Percentiles rank a stretch among this genome's conserved stretches.
phyloP scores from a whole-genome alignment of 2,113 vertebrate genomes.

The Phalacrocorax pelagicus region DNA sequence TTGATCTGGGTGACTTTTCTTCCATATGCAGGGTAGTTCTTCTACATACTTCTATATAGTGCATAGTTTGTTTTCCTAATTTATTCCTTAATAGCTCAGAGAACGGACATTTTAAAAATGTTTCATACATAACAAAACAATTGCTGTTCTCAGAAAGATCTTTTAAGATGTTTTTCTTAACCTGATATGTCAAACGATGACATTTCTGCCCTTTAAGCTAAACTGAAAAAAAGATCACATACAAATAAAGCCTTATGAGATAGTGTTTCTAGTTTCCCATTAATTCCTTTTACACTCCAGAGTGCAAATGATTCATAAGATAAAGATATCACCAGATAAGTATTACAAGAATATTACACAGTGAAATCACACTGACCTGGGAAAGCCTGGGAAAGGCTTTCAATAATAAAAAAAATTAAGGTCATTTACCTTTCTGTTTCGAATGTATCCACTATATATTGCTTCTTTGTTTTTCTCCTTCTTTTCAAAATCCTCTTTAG shows the following conservation, averaged over 20 bases:
- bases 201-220: neutral
- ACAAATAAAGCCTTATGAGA: neutral
- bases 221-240: neutral
- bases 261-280: neutral
- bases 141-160: neutral
- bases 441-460: slow-evolving; percentile 84
- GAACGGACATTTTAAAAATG: neutral
- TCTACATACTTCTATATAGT: neutral
- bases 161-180: neutral
- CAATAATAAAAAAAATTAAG: neutral
- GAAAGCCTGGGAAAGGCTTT: neutral
- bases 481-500: slow-evolving; percentile 91
- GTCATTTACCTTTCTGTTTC: slow-evolving; percentile 85
- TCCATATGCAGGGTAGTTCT: neutral
- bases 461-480: slow-evolving; percentile 88
- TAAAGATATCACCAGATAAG: neutral
- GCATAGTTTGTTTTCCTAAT: neutral
- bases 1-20: neutral
- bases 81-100: neutral
- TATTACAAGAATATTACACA: neutral
- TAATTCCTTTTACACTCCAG: neutral
- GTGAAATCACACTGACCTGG: neutral
- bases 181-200: neutral
- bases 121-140: neutral
- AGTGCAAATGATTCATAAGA: neutral